Evolutionary conservation across 2,113 vertebrate genomes (phyloP).

Genomic region (Ictalurus punctatus): DNA sequence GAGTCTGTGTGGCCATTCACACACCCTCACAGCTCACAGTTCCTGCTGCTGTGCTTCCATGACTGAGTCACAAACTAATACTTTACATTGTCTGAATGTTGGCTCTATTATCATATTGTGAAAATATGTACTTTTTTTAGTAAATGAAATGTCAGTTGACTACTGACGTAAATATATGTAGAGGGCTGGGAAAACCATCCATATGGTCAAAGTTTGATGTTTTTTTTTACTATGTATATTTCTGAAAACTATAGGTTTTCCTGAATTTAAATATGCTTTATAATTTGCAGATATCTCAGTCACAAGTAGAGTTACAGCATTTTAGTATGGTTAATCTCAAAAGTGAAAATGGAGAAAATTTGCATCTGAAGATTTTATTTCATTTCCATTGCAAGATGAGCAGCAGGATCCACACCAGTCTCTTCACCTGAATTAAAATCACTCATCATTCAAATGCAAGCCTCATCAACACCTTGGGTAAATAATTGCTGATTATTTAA

Average conservation of each 20-base stretch:
- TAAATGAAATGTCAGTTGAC: background rate
- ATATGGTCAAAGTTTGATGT: background rate
- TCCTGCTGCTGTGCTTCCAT: conserved; percentile 46
- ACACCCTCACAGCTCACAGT: conserved; percentile 14
- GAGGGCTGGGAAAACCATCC: background rate
- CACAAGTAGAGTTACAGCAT: background rate
- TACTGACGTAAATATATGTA: background rate
- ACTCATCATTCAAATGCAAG: background rate
- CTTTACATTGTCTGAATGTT: conserved; percentile 1
- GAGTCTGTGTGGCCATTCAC: conserved; percentile 38
- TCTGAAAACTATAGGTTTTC: background rate
- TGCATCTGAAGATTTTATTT: background rate
- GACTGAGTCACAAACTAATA: conserved; percentile 48
- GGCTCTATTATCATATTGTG: background rate
- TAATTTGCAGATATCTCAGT: background rate
- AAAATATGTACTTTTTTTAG: background rate
- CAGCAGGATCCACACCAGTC: background rate
- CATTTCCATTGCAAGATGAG: background rate
- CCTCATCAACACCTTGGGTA: background rate
- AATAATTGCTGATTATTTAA: background rate
- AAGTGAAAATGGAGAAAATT: background rate
- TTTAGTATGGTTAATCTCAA: background rate
- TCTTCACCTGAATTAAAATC: background rate
- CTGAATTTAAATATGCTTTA: background rate
- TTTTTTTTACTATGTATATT: background rate